These are phyloP conservation scores for Drosophila ironensis DNA, from an alignment of 1,140 invertebrate species.

Conservation along the genomic window DNA sequence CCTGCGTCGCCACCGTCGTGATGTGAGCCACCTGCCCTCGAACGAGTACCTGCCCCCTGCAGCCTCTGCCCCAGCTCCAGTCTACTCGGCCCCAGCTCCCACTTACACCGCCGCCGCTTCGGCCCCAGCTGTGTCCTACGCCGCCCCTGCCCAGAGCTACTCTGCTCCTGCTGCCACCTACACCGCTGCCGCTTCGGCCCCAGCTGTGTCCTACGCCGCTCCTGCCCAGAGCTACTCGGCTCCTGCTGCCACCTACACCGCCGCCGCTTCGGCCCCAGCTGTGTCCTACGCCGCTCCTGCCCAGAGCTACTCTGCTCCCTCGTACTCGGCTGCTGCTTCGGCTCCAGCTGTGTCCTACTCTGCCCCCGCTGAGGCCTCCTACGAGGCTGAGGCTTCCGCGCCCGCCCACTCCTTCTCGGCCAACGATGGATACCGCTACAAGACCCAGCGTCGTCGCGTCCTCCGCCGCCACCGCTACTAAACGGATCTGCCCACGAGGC, in stretches of 20 bases:
- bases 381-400: slow-evolving; percentile 61
- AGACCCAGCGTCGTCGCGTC: slow-evolving; percentile 65
- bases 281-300: slow-evolving; percentile 28
- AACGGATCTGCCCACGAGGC: slow-evolving; percentile 37
- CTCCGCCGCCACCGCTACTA: slow-evolving; percentile 65
- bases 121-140: slow-evolving; percentile 26
- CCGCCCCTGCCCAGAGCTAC: slow-evolving; percentile 39
- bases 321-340: neutral
- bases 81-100: slow-evolving; percentile 32
- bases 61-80: slow-evolving; percentile 38
- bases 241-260: slow-evolving; percentile 18
- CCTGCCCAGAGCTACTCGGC: slow-evolving; percentile 37
- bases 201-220: slow-evolving; percentile 19
- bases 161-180: slow-evolving; percentile 22
- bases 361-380: slow-evolving; percentile 44
- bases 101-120: slow-evolving; percentile 38
- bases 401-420: slow-evolving; percentile 57
- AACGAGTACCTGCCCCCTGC: slow-evolving; percentile 61
- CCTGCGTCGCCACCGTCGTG: slow-evolving; percentile 59
- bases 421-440: slow-evolving; percentile 66
- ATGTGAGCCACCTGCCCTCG: slow-evolving; percentile 52
- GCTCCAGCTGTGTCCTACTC: slow-evolving; percentile 23
- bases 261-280: slow-evolving; percentile 10
- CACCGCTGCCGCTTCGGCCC: slow-evolving; percentile 12
- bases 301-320: slow-evolving; percentile 1